Evolutionary conservation across 2,113 vertebrate genomes (phyloP), one percentile per base, ranked within the genome.

Genomic region (Marmota monax): DNA sequence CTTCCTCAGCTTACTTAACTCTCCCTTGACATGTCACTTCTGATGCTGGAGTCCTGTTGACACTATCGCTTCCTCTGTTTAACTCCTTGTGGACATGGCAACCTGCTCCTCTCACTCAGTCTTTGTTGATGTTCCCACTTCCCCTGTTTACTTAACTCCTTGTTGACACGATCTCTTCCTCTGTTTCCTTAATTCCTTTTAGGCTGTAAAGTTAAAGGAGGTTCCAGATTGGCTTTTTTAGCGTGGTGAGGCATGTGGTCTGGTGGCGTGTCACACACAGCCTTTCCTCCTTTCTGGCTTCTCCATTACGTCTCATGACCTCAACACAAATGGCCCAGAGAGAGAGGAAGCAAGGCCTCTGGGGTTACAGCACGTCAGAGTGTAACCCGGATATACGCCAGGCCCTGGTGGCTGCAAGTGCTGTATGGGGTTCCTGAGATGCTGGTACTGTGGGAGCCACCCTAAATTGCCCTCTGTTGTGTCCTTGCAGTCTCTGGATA

Each of bases 401-500:
- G 73, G 87, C 39, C 48, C 0, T 1, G 1, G 56, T 34, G 89
- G 29, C 96, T 37, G 20, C 2, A 0, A 2, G 48, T 14, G 56
- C 72, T 0, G 89, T 93, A 12, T 84, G 96, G 93, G 89, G 39
- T 11, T 93, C 73, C 76, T 74, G 86, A 70, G 67, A 77, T 87
- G 88, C 88, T 85, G 70, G 82, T 17, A 1, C 27, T 25, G 0
- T 70, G 76, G 63, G 32, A 69, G n/a, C 90, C 90, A 7, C 73
- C 82, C 94, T 96, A 14, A 94, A 2, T 2, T 70, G 48, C 73
- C 48, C 25, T 56, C 76, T 77, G 96, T 48, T 93, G n/a, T 84
- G 97, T 65, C 96, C 5, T 93, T 92, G 2, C 97, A 99, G 99
- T 99, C 99, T 93, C 98, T 99, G 98, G 99, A 99, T 84, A 99